Conservation (phyloP, 2,113 vertebrate species). For the Ellobius talpinus region DNA sequence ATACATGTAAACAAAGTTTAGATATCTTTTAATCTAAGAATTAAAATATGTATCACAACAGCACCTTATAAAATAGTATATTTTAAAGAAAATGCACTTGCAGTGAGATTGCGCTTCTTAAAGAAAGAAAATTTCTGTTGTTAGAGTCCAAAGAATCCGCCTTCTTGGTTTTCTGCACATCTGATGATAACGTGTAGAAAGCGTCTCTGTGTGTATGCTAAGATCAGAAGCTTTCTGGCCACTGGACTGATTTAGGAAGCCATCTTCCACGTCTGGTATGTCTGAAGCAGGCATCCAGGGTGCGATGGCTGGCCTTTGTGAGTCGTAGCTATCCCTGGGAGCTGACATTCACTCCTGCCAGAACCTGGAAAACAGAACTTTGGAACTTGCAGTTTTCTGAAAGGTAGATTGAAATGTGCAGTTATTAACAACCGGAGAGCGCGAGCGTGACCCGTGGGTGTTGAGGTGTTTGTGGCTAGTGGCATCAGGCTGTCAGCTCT, state of each 20-base stretch:
- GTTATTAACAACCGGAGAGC: background rate
- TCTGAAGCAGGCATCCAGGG: background rate
- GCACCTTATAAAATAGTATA: background rate
- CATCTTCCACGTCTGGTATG: background rate
- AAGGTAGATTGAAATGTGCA: constrained; percentile 1
- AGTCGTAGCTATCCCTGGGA: background rate
- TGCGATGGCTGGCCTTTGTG: background rate
- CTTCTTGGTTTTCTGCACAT: background rate
- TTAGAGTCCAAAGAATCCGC: background rate
- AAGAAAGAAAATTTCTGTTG: constrained; percentile 19
- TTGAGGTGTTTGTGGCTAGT: background rate
- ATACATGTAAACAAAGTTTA: background rate
- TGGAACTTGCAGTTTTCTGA: constrained; percentile 8
- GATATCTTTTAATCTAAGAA: background rate
- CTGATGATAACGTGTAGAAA: background rate
- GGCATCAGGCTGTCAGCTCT: background rate
- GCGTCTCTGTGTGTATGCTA: background rate
- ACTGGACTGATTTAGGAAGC: background rate
- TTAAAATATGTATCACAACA: background rate
- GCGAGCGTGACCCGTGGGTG: background rate
- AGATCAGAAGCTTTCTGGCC: background rate
- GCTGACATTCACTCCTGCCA: background rate
- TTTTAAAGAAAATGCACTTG: background rate
- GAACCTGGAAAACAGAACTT: background rate
- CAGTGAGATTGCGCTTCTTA: background rate